Percentiles rank a stretch among this genome's conserved stretches.
Conservation (phyloP, 2,113 vertebrate species). For the Apodemus sylvaticus region DNA sequence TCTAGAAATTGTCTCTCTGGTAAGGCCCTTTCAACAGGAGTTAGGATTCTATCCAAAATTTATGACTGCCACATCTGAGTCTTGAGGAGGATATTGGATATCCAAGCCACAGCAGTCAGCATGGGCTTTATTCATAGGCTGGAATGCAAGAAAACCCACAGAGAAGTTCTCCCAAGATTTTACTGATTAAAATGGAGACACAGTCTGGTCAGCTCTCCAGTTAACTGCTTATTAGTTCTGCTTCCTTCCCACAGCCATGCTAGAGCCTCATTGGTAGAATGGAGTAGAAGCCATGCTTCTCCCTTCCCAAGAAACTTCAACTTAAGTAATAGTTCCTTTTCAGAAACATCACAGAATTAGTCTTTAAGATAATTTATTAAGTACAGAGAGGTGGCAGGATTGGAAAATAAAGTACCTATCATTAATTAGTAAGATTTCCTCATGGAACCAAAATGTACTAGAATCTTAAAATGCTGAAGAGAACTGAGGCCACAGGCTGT, state of each 20-base stretch:
- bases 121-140: neutral
- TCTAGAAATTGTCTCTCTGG: neutral
- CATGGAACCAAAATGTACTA: neutral
- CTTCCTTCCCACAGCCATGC: neutral
- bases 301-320: neutral
- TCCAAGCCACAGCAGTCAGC: neutral
- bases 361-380: constrained; percentile 13
- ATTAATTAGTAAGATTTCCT: neutral
- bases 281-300: neutral
- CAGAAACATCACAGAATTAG: neutral
- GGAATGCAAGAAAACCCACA: neutral
- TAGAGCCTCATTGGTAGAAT: neutral
- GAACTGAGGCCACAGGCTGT: neutral
- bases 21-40: neutral
- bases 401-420: neutral
- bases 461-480: neutral
- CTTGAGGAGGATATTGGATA: neutral
- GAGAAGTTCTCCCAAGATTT: neutral
- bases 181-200: neutral
- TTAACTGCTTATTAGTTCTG: neutral
- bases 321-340: neutral
- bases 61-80: too few species aligned
- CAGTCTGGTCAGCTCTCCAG: neutral
- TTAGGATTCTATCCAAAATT: neutral
- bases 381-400: neutral